These are phyloP conservation scores for Emydocephalus ijimae DNA, from an alignment of 2,113 vertebrate genomes.

Conservation along the genomic window DNA sequence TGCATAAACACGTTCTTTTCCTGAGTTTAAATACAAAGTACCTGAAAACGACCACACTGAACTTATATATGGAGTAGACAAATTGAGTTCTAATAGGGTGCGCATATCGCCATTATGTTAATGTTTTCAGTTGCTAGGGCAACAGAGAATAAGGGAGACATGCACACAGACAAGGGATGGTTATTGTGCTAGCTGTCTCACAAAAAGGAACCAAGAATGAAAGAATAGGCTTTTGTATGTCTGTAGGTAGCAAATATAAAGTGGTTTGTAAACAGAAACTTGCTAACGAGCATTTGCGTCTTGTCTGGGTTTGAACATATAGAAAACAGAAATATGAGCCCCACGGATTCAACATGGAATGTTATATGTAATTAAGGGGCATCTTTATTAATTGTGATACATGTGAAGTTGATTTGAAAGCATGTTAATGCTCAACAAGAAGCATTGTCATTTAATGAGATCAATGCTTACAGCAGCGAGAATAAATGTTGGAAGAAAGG, in stretches of 20 bases:
- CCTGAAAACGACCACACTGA: not conserved
- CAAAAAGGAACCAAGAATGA: not conserved
- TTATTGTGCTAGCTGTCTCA: slow-evolving; percentile 1
- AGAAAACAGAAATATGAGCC: not conserved
- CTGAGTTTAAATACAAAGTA: not conserved
- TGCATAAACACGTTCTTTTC: not conserved
- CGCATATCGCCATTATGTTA: not conserved
- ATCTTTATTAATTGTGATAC: not conserved
- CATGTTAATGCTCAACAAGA: not conserved
- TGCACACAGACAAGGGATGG: not conserved
- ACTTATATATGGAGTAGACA: not conserved
- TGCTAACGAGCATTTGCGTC: not conserved
- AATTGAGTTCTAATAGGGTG: not conserved
- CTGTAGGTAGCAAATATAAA: not conserved
- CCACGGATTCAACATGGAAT: rapidly evolving
- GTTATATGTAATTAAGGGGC: not conserved
- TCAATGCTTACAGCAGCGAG: not conserved
- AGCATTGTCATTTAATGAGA: not conserved
- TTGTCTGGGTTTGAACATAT: not conserved
- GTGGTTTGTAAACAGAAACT: not conserved
- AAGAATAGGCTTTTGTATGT: not conserved
- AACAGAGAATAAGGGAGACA: not conserved
- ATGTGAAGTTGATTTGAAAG: not conserved
- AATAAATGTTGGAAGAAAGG: not conserved
- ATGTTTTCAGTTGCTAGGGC: not conserved